phyloP scores from a whole-genome alignment of 2,113 vertebrate genomes.

The Campylomormyrus numenius region DNA sequence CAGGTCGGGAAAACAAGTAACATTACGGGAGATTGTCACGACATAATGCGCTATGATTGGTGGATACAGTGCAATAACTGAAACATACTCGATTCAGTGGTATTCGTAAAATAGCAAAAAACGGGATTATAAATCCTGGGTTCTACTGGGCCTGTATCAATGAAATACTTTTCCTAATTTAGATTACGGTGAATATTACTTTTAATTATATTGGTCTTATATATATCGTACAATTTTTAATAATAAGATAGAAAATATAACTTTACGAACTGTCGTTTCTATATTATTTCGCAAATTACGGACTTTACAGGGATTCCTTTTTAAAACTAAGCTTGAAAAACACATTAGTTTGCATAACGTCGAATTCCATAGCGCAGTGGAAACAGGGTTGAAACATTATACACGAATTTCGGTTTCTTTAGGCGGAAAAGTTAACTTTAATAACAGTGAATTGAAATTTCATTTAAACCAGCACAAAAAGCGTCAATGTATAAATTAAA shows the following conservation, averaged over 20 bases:
- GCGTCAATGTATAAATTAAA: background rate
- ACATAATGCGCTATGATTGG: background rate
- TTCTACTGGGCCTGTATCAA: background rate
- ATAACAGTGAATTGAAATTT: background rate
- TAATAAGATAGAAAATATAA: background rate
- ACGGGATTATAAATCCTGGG: background rate
- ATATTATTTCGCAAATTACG: background rate
- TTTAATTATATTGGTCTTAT: background rate
- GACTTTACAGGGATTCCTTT: background rate
- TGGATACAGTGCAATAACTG: background rate
- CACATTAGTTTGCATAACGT: background rate
- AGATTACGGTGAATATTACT: background rate
- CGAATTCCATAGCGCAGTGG: background rate
- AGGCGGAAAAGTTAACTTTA: conserved; percentile 2
- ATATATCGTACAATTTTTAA: background rate
- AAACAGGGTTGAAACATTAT: background rate
- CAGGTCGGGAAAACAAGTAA: background rate
- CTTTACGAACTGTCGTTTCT: background rate
- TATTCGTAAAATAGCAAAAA: background rate
- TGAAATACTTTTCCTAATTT: background rate
- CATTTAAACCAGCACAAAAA: background rate
- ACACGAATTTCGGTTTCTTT: background rate
- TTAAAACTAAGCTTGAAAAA: background rate
- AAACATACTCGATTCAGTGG: background rate
- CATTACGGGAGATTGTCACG: background rate